phyloP scores from a whole-genome alignment of 37 sponge, comb jelly and placozoan genomes.

The Mnemiopsis leidyi region DNA sequence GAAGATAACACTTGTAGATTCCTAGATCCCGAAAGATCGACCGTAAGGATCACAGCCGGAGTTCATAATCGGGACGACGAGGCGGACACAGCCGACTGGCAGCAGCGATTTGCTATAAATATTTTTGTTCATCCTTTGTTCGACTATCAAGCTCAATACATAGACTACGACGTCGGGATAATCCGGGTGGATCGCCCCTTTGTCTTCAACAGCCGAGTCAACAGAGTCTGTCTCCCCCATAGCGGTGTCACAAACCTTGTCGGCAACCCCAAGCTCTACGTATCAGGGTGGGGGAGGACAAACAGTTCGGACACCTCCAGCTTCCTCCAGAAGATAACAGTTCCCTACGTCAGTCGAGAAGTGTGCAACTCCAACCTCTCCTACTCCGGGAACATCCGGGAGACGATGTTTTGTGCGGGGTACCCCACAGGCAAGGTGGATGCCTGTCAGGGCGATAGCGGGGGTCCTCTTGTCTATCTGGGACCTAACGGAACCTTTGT shows the following conservation, averaged over 20 bases:
- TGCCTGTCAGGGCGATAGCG: constrained; percentile 65
- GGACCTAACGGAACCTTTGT: constrained; percentile 54
- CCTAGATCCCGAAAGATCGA: background rate
- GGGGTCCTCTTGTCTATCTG: constrained; percentile 58
- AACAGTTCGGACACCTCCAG: background rate
- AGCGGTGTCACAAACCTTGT: background rate
- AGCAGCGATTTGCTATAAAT: background rate
- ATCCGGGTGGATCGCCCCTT: background rate
- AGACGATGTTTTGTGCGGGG: constrained; percentile 66
- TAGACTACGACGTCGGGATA: constrained; percentile 49
- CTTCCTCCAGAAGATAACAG: background rate
- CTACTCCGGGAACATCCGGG: constrained; percentile 24
- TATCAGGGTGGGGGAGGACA: constrained; percentile 49
- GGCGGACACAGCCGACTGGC: background rate
- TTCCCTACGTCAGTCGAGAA: constrained; percentile 59
- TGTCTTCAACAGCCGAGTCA: constrained; percentile 6
- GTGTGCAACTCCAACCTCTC: constrained; percentile 26
- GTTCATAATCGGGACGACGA: constrained; percentile 1
- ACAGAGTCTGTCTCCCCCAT: constrained; percentile 24
- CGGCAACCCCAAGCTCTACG: background rate
- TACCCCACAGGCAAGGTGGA: constrained; percentile 25
- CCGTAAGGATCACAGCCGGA: background rate
- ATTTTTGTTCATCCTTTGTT: constrained; percentile 10
- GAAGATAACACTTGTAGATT: background rate
- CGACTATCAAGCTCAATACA: background rate